A percentile compares a stretch with the other conserved stretches of the same genome.
Evolutionary conservation across 2,888 invertebrate species (phyloP).

Genomic region (Sclerodermus sp.): DNA sequence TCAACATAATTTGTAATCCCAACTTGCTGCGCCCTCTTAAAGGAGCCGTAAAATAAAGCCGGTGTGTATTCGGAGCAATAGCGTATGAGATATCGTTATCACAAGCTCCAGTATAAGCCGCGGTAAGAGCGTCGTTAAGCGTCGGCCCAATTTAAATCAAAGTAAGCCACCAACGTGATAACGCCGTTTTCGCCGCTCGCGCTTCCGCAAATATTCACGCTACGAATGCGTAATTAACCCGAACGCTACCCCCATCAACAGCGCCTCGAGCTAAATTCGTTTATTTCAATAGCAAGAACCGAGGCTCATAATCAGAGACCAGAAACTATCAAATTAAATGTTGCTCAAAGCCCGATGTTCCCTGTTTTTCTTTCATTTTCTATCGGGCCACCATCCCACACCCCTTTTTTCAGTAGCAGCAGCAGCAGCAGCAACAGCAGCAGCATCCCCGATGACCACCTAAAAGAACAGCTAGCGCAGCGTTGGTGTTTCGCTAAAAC

Average conservation of each 20-base stretch:
- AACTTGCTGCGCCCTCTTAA: slow-evolving; percentile 10
- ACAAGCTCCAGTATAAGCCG: slow-evolving; percentile 7
- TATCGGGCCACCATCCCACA: too few relatives aligned
- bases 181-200: slow-evolving; percentile 7
- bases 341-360: too few relatives aligned
- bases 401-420: too few relatives aligned
- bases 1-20: slow-evolving; percentile 24
- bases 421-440: too few relatives aligned
- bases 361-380: too few relatives aligned
- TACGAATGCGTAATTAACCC: slow-evolving; percentile 24
- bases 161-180: slow-evolving; percentile 24
- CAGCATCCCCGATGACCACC: too few relatives aligned
- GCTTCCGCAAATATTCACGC: slow-evolving; percentile 9
- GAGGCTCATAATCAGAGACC: too few relatives aligned
- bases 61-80: slow-evolving; percentile 2
- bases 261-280: too few relatives aligned
- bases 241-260: slow-evolving; percentile 3
- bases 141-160: slow-evolving; percentile 31
- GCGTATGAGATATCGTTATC: slow-evolving; percentile 27
- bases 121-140: slow-evolving; percentile 31
- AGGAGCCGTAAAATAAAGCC: slow-evolving; percentile 21
- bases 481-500: too few relatives aligned
- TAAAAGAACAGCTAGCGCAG: too few relatives aligned
- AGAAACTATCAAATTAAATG: too few relatives aligned
- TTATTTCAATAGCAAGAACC: too few relatives aligned